Base-by-base conservation (phyloP, 2,888 invertebrate genomes). In the Leucophora obtusa region DNA sequence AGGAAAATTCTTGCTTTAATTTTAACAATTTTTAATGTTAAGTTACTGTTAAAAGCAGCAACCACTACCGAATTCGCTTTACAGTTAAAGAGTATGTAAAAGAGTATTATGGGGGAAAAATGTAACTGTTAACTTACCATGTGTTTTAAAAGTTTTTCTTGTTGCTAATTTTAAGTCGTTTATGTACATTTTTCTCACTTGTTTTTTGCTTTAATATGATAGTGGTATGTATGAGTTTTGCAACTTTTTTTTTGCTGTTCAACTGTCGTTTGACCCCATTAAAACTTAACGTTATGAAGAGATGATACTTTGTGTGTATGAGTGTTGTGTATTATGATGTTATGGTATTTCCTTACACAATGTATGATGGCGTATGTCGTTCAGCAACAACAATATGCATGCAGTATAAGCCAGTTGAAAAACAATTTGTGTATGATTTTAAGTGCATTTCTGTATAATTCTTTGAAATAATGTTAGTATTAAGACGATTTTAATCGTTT, bases 211-310 rank as follows among this genome's bases (percentile, higher is more conserved):
- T 11, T 10, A 9, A 11, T 28, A 18, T 60, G 17, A 7, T 60
- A 15, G 18, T 10, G 28, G 28, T 28, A 28, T 28, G 28, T 28
- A 28, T 21, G 24, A 11, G 21, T 54, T 6, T 54, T 14, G 24
- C 24, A 24, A 5, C 24, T 14, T 54, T 28, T 21, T 54, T 21
- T 54, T 28, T 56, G 15, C 17, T 24, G 54, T 17, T 71, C n/a
- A 8, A 15, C 24, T 70, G 70, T 53, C 53, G 59, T 50, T 70
- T 72, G 71, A 72, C 62, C 70, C 43, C 60, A 70, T 71, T 71
- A 54, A 62, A 71, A 70, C 69, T 71, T 66, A 66, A 66, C 66
- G 38, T 43, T 66, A 11, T 43, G 63, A 28, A 33, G 66, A 53
- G 66, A 54, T 54, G 54, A 53, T 17, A n/a, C n/a, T 47, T 5